Evolutionary conservation across 2,888 invertebrate species (phyloP), one percentile per base, ranked within the genome.

Genomic region (Drosophila paracracens): DNA sequence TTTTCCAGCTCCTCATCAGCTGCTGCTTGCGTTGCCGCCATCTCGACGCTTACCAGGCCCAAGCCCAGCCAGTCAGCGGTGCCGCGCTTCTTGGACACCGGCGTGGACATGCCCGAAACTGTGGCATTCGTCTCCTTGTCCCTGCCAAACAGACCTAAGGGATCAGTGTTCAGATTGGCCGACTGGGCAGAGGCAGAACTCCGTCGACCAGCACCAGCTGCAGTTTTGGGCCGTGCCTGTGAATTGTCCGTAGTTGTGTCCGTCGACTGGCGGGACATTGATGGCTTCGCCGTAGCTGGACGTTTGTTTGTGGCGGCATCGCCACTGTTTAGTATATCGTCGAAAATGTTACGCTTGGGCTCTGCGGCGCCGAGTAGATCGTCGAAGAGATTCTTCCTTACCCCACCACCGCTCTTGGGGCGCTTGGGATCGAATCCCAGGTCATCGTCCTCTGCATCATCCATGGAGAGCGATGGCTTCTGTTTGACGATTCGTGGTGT

Each of bases 371-470:
- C 70, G 1, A 85, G 74, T 10, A 85, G 54, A 21, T 85, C 85
- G 36, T 90, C 87, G 4, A 90, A 71, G 0, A 87, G 58, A 31
- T 59, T 89, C 7, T 53, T 74, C 7, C 70, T 75, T 4, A 79
- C 66, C 0, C 77, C 89, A 7, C 79, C 59, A 7, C 66, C 77
- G 51, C 82, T 89, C 70, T 93, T 93, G 0, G 93, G 93, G 21
- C 91, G 91, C 66, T 90, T 93, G 0, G 93, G 93, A 85, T 93
- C 93, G 54, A 93, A 93, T 1, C 93, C 93, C 50, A 93, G 74
- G 62, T 93, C 93, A 31, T 90, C 91, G 33, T 92, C 84, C 10
- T 92, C 87, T 27, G 91, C 85, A 53, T 89, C 90, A 13, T 85
- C 82, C 48, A 79, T 61, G 5, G 89, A 80, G 1, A 80, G 64